Percentiles rank a stretch among this genome's conserved stretches.
phyloP scores from a whole-genome alignment of 2,113 vertebrate genomes.

The Callionymus lyra region DNA sequence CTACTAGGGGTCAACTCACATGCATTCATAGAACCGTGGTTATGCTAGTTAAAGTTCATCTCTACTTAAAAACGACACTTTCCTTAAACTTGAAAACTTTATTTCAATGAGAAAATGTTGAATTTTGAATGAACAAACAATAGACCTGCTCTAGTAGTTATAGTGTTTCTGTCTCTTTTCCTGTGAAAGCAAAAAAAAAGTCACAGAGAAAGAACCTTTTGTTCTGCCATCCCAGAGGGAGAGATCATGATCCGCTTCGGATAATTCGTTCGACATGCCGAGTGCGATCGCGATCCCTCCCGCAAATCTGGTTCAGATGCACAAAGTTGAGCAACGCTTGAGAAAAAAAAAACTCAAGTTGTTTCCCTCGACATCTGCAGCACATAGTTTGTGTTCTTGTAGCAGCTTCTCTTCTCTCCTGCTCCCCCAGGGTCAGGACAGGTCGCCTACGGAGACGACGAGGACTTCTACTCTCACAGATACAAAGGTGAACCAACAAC shows the following conservation, averaged over 20 bases:
- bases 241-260: constrained; percentile 20
- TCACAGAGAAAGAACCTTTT: background rate
- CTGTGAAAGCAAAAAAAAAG: too few relatives aligned
- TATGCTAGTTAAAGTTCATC: too few relatives aligned
- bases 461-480: constrained; percentile 82
- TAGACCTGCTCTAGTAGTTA: too few relatives aligned
- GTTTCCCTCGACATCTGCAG: constrained; percentile 43
- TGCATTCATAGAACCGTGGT: too few relatives aligned
- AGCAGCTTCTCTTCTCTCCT: constrained; percentile 56
- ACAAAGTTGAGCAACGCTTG: constrained; percentile 36
- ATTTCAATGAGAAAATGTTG: too few relatives aligned
- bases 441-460: constrained; percentile 82
- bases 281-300: constrained; percentile 23
- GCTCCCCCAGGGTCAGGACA: constrained; percentile 87
- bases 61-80: too few relatives aligned
- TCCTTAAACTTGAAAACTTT: too few relatives aligned
- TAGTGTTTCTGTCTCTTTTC: too few relatives aligned
- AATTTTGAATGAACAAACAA: too few relatives aligned
- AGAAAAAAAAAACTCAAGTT: constrained; percentile 21
- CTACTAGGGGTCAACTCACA: too few relatives aligned
- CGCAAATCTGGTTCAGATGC: constrained; percentile 22
- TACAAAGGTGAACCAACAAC: constrained; percentile 81
- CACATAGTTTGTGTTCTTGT: constrained; percentile 12
- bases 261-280: constrained; percentile 28
- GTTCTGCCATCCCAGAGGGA: constrained; percentile 13